Evolutionary conservation across 2,797 vertebrate genomes (phyloP).

Genomic region (Pseudochirops corinnae): DNA sequence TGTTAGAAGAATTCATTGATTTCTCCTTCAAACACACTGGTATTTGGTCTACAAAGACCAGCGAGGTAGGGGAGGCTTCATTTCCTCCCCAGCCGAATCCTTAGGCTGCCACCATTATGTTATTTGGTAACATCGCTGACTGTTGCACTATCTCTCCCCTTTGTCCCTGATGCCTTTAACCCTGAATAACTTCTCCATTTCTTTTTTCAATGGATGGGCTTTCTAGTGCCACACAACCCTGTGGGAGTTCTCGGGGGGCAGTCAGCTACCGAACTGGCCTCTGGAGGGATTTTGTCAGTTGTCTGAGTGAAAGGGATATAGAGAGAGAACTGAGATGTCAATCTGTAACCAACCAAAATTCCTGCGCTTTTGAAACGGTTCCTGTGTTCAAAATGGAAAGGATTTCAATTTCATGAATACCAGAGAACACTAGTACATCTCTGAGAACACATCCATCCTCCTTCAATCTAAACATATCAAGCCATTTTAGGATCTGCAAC

Average conservation of each 20-base stretch:
- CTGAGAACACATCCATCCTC: constrained; percentile 52
- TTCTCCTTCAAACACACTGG: constrained; percentile 44
- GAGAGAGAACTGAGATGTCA: background rate
- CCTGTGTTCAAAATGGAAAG: constrained; percentile 45
- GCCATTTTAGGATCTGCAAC: constrained; percentile 51
- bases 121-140: background rate
- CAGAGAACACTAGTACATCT: constrained; percentile 51
- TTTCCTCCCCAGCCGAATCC: background rate
- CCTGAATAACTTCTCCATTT: background rate
- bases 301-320: background rate
- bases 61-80: background rate
- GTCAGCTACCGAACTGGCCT: background rate
- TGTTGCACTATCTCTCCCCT: background rate
- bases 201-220: background rate
- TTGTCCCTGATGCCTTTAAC: background rate
- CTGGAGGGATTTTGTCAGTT: background rate
- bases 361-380: constrained; percentile 19
- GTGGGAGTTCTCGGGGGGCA: constrained; percentile 32
- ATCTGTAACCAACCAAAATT: background rate
- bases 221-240: background rate
- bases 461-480: constrained; percentile 61
- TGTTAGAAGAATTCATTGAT: background rate
- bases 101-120: background rate
- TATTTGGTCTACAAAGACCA: constrained; percentile 30
- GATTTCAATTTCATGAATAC: constrained; percentile 53